Conservation (phyloP, 2,113 vertebrate genomes). For the Prionailurus viverrinus region DNA sequence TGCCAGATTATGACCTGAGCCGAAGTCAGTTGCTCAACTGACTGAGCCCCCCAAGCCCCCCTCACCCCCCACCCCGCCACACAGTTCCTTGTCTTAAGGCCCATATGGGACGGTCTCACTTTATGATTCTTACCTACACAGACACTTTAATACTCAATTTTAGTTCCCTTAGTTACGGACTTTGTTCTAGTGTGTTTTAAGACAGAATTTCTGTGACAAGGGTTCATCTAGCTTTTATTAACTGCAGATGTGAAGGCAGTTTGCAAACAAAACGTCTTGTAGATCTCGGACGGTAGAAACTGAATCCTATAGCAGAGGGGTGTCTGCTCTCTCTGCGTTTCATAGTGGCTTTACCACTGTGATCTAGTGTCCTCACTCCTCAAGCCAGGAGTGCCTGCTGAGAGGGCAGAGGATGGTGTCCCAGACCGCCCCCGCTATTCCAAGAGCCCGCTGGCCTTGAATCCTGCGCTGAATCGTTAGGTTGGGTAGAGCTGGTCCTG, state of each 20-base stretch:
- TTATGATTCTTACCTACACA: too few relatives aligned
- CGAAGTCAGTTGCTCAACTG: too few relatives aligned
- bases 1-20: too few relatives aligned
- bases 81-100: neutral
- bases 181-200: neutral
- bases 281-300: neutral
- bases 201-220: neutral
- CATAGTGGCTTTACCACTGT: neutral
- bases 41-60: too few relatives aligned
- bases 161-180: neutral
- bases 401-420: neutral
- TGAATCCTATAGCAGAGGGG: neutral
- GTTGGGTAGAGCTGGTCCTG: neutral
- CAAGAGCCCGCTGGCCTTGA: neutral
- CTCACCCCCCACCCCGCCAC: too few relatives aligned
- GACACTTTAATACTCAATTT: neutral
- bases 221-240: neutral
- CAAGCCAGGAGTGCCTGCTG: neutral
- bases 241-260: neutral
- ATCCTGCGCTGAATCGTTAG: neutral
- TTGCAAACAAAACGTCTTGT: neutral
- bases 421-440: fast-evolving
- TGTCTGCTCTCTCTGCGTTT: neutral
- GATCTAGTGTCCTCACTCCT: neutral
- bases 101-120: neutral